Evolutionary conservation across 2,888 invertebrate genomes (phyloP), one percentile per base, ranked within the genome.

Genomic region (Hoplodrina blanda): DNA sequence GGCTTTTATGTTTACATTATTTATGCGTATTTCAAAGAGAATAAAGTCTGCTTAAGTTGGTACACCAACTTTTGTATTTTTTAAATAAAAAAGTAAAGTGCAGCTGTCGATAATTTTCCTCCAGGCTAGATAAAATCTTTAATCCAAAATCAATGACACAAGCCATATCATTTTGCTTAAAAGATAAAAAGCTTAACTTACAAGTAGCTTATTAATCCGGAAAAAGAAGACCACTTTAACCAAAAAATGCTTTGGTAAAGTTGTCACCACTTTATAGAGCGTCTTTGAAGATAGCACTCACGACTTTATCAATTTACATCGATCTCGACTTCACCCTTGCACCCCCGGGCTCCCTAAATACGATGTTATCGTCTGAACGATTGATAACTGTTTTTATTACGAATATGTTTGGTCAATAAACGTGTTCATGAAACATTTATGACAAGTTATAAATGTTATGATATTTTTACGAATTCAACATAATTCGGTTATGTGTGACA

Each of bases 311-410:
- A 87, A 87, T 89, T 90, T 90, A 87, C 88, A 89, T 91, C 85
- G 87, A 89, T 86, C 85, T 86, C 84, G 70, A 87, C 82, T 86
- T 84, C 78, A 74, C 85, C 82, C 87, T 85, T 80, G 69, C 63
- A 77, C 82, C 83, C 85, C 70, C 85, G 86, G 87, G 84, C 86
- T 81, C 88, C 86, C 87, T 80, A 72, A 85, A 86, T 76, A 86
- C 84, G 85, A 85, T 87, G 85, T 89, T 88, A 91, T 91, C 88
- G 80, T 73, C 78, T 80, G 78, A 88, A 88, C 84, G 87, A 88
- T 85, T 87, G 85, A 87, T 90, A 88, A 89, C 84, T 79, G 85
- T 80, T 86, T 85, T 86, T 86, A 89, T 87, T 86, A 84, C 56
- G 44, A 68, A 76, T 49, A 69, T 62, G 78, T 76, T 84, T 62